Evolutionary conservation across 1,140 invertebrate genomes (phyloP), one percentile per base, ranked within the genome.

Genomic region (Ericerus pela): DNA sequence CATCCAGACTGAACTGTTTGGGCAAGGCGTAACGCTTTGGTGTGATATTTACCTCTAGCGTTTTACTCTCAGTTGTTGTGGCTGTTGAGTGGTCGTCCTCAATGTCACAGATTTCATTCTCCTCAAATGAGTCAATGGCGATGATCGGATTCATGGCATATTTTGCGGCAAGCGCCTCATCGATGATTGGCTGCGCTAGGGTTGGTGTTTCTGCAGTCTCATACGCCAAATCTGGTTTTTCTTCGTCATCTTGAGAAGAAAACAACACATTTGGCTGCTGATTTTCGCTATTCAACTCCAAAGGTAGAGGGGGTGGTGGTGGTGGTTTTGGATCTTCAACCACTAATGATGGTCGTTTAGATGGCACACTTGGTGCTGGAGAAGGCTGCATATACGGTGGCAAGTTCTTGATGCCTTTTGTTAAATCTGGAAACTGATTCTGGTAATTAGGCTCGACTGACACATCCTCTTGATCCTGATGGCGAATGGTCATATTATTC

Each of bases 1-100:
- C 84, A 69, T 88, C 85, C 29, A 89, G 74, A 37, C 84, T 85
- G 64, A 83, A 79, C 62, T 85, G 84, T 67, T 84, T 81, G 60
- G 78, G 71, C 2, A 80, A 75, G 20, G 22, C 41, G 16, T 47
- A 18, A 4, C 41, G 41, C 20, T 24, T 22, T 22, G 22, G 20
- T 14, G 41, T 5, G 20, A 47, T 47, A n/a, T n/a, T n/a, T n/a
- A n/a, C n/a, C n/a, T n/a, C n/a, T n/a, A n/a, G n/a, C n/a, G n/a
- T n/a, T n/a, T n/a, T n/a, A n/a, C n/a, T n/a, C n/a, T n/a, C n/a
- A n/a, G n/a, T n/a, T n/a, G n/a, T n/a, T n/a, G n/a, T n/a, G n/a
- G n/a, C n/a, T n/a, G n/a, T n/a, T n/a, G n/a, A n/a, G n/a, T n/a
- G n/a, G 20, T 47, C 41, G 8, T 47, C 41, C 14, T 47, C 41